Evolutionary conservation across 2,888 invertebrate species (phyloP).

Genomic region (Charanyca ferruginea): DNA sequence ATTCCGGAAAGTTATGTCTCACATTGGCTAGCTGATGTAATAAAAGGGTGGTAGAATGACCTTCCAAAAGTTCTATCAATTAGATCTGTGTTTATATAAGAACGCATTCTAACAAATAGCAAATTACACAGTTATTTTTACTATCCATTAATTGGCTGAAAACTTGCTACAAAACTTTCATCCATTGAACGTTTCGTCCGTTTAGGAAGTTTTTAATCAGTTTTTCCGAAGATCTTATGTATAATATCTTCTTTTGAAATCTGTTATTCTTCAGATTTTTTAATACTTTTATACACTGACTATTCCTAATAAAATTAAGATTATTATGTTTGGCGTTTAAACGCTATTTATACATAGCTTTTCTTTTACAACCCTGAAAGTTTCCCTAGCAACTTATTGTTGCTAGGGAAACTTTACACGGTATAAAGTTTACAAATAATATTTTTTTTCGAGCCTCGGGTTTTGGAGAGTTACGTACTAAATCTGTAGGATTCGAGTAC

Average conservation of each 20-base stretch:
- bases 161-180: background rate
- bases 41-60: slow-evolving; percentile 10
- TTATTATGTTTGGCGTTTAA: background rate
- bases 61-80: background rate
- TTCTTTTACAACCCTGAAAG: background rate
- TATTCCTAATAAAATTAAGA: too few relatives aligned
- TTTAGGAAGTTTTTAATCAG: too few relatives aligned
- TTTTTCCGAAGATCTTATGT: too few relatives aligned
- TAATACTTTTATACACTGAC: background rate
- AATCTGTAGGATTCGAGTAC: slow-evolving; percentile 78
- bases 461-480: slow-evolving; percentile 75
- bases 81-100: background rate
- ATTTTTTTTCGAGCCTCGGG: slow-evolving; percentile 32
- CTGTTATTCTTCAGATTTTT: background rate
- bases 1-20: slow-evolving; percentile 34
- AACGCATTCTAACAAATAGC: background rate
- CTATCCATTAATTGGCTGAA: background rate
- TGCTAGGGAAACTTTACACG: too few relatives aligned
- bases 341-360: background rate
- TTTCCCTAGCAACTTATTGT: background rate
- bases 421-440: slow-evolving; percentile 29
- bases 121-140: background rate
- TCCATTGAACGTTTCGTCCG: too few relatives aligned
- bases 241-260: background rate
- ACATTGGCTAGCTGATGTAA: slow-evolving; percentile 35